Conservation (phyloP, 2,113 vertebrate genomes). For the Pithys albifrons region DNA sequence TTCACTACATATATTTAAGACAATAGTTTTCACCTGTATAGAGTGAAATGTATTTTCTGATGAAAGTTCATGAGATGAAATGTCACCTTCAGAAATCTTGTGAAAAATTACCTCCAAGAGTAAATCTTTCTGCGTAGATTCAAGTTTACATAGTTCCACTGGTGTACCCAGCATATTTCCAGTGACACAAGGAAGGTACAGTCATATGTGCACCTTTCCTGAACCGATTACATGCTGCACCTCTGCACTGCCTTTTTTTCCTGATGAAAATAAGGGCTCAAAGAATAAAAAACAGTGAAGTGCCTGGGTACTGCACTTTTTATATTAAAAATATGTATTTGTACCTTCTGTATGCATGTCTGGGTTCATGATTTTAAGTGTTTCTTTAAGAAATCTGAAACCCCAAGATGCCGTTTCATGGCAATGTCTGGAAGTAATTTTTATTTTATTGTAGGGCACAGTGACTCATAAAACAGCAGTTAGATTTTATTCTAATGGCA, state of each 20-base stretch:
- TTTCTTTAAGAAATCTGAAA: background rate
- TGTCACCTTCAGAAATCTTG: background rate
- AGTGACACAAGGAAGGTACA: background rate
- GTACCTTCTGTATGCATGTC: background rate
- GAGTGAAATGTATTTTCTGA: background rate
- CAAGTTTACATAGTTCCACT: background rate
- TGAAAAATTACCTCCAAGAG: background rate
- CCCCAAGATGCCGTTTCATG: background rate
- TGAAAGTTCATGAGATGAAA: constrained; percentile 19
- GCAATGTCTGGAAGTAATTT: background rate
- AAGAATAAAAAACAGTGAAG: background rate
- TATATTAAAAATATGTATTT: background rate
- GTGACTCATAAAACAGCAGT: background rate
- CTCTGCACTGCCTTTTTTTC: background rate
- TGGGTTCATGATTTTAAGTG: background rate
- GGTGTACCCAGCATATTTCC: background rate
- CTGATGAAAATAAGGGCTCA: background rate
- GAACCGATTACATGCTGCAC: background rate
- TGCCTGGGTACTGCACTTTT: background rate
- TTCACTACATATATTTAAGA: background rate
- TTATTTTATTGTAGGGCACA: background rate
- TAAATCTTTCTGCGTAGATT: background rate
- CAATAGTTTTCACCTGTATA: background rate
- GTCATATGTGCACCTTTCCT: background rate
- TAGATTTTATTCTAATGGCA: background rate